phyloP scores from a whole-genome alignment of 2,888 invertebrate genomes.

The Drosophila paracracens region DNA sequence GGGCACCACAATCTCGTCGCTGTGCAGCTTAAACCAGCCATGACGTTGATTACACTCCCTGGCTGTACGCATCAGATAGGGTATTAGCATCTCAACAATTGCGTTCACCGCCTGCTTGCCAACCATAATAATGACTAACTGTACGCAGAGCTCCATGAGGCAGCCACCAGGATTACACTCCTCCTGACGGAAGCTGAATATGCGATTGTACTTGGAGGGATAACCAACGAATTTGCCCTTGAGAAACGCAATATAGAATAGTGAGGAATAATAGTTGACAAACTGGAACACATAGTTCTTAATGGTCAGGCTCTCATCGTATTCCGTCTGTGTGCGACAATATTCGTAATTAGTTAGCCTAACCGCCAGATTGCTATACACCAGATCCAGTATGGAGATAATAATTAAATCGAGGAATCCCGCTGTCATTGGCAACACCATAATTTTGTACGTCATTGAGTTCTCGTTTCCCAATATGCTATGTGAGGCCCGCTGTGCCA shows the following conservation, averaged over 20 bases:
- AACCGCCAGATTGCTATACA: slow-evolving; percentile 88
- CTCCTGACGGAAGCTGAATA: slow-evolving; percentile 90
- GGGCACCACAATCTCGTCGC: slow-evolving; percentile 84
- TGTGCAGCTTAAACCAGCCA: slow-evolving; percentile 84
- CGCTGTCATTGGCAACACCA: slow-evolving; percentile 91
- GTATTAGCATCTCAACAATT: slow-evolving; percentile 91
- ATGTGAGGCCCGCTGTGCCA: slow-evolving; percentile 88
- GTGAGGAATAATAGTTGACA: slow-evolving; percentile 94
- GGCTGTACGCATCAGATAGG: slow-evolving; percentile 86
- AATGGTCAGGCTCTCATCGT: slow-evolving; percentile 93
- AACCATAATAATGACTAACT: slow-evolving; percentile 93
- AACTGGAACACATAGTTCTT: slow-evolving; percentile 95
- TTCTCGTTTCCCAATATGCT: slow-evolving; percentile 86
- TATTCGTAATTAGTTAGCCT: slow-evolving; percentile 91
- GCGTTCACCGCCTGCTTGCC: slow-evolving; percentile 94
- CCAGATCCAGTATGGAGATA: slow-evolving; percentile 90
- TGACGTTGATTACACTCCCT: slow-evolving; percentile 85
- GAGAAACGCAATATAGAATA: slow-evolving; percentile 93
- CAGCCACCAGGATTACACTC: slow-evolving; percentile 95
- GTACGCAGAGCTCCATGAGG: slow-evolving; percentile 93
- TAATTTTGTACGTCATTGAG: slow-evolving; percentile 87
- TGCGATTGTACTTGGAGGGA: slow-evolving; percentile 90
- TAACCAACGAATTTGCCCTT: slow-evolving; percentile 92
- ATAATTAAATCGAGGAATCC: slow-evolving; percentile 91
- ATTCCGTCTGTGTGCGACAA: slow-evolving; percentile 93